Conservation (phyloP, 2,113 vertebrate species). For the Erythrolamprus reginae region DNA sequence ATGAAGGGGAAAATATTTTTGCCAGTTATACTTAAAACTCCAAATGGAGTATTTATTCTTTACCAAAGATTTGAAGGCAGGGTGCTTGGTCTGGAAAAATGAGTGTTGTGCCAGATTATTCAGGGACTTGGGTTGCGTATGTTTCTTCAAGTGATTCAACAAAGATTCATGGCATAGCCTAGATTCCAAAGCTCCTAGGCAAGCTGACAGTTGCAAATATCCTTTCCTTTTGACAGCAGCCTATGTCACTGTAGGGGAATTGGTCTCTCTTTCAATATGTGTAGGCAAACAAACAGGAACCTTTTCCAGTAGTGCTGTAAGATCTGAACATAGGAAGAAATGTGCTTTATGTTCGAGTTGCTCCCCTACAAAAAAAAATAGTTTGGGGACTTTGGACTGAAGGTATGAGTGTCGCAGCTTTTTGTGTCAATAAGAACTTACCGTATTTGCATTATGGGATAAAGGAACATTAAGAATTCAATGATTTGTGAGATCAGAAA, state of each 20-base stretch:
- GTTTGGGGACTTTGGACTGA: constrained; percentile 25
- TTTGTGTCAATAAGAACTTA: constrained; percentile 7
- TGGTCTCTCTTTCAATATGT: not conserved
- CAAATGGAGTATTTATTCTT: not conserved
- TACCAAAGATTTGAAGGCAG: not conserved
- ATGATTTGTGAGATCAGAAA: fast-evolving
- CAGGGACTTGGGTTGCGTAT: constrained; percentile 37
- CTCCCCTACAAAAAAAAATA: constrained; percentile 37
- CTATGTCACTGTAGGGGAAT: constrained; percentile 21
- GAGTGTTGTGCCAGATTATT: constrained; percentile 35
- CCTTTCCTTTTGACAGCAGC: constrained; percentile 41
- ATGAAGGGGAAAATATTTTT: not conserved
- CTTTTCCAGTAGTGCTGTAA: constrained; percentile 19
- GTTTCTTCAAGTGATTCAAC: constrained; percentile 45
- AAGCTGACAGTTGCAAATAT: constrained; percentile 43
- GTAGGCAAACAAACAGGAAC: constrained; percentile 16
- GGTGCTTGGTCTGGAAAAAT: fast-evolving
- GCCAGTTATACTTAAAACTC: constrained; percentile 41
- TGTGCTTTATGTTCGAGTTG: constrained; percentile 29
- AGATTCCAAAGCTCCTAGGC: constrained; percentile 67
- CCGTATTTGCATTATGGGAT: not conserved
- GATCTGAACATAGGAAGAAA: constrained; percentile 28
- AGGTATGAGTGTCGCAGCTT: constrained; percentile 19
- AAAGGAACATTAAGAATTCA: not conserved
- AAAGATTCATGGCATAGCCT: constrained; percentile 51